These are phyloP conservation scores for Acrossocheilus fasciatus DNA, from an alignment of 2,797 vertebrate species.

Conservation along the genomic window DNA sequence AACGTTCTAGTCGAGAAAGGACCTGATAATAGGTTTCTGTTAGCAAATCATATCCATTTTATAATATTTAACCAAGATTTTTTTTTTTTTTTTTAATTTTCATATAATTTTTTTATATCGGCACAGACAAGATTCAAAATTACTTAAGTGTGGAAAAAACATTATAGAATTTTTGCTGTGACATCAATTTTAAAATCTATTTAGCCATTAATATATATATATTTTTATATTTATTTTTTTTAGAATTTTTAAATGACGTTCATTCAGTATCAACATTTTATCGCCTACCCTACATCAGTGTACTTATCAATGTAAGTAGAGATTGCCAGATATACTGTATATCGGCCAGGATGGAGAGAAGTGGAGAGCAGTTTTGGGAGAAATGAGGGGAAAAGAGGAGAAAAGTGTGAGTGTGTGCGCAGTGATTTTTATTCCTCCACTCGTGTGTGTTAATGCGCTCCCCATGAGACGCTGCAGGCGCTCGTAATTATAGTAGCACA, in stretches of 20 bases:
- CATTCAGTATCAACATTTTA: not conserved
- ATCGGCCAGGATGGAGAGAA: constrained; percentile 1
- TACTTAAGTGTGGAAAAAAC: not conserved
- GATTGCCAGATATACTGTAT: not conserved
- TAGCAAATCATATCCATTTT: not conserved
- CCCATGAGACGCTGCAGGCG: constrained; percentile 80
- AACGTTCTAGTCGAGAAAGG: not conserved
- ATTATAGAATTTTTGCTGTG: not conserved
- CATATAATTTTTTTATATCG: not conserved
- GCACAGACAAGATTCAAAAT: not conserved
- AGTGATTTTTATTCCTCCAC: constrained; percentile 71
- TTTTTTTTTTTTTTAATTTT: too few species aligned
- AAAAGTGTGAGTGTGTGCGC: constrained; percentile 44
- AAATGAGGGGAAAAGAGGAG: not conserved
- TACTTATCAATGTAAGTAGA: not conserved
- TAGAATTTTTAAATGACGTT: not conserved
- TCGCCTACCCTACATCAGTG: not conserved
- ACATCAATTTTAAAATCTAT: too few species aligned
- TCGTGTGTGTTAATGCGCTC: constrained; percentile 81
- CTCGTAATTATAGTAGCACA: constrained; percentile 79
- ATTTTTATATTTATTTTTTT: too few species aligned
- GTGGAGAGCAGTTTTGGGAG: not conserved
- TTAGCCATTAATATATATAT: too few species aligned
- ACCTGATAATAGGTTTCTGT: not conserved
- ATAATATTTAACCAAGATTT: not conserved